Evolutionary conservation across 92 coral and sea anemone genomes (phyloP).

Genomic region (Plumapathes pennacea): DNA sequence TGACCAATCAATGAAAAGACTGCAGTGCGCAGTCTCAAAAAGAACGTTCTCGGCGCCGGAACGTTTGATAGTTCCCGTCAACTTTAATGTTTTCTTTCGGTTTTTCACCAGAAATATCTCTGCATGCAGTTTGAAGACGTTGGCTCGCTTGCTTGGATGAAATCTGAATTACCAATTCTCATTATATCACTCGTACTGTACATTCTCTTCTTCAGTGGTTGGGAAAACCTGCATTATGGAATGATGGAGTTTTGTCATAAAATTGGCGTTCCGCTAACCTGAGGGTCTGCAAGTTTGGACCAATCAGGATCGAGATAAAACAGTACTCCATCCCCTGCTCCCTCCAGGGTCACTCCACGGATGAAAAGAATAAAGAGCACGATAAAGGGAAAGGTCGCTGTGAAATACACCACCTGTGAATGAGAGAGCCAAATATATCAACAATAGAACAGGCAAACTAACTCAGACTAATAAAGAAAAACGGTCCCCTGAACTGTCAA

Average conservation of each 20-base stretch:
- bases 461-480: background rate
- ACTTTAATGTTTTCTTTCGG: too few species aligned
- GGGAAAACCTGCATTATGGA: background rate
- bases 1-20: too few species aligned
- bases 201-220: background rate
- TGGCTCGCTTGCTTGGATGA: too few species aligned
- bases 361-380: slow-evolving; percentile 54
- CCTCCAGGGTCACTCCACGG: slow-evolving; percentile 67
- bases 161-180: too few species aligned
- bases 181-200: too few species aligned
- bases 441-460: background rate
- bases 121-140: too few species aligned
- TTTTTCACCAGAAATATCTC: too few species aligned
- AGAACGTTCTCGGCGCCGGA: too few species aligned
- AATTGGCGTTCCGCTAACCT: slow-evolving; percentile 14
- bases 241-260: background rate
- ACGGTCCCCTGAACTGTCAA: background rate
- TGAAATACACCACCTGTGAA: slow-evolving; percentile 63
- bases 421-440: too few species aligned
- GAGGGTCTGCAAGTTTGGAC: slow-evolving; percentile 59
- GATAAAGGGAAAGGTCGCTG: slow-evolving; percentile 65
- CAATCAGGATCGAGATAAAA: slow-evolving; percentile 70
- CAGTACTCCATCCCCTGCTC: slow-evolving; percentile 57
- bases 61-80: too few species aligned
- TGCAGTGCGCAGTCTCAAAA: too few species aligned